A percentile compares a stretch with the other conserved stretches of the same genome.
Evolutionary conservation across 2,888 invertebrate species (phyloP).

Genomic region (Dicyrtomina minuta): DNA sequence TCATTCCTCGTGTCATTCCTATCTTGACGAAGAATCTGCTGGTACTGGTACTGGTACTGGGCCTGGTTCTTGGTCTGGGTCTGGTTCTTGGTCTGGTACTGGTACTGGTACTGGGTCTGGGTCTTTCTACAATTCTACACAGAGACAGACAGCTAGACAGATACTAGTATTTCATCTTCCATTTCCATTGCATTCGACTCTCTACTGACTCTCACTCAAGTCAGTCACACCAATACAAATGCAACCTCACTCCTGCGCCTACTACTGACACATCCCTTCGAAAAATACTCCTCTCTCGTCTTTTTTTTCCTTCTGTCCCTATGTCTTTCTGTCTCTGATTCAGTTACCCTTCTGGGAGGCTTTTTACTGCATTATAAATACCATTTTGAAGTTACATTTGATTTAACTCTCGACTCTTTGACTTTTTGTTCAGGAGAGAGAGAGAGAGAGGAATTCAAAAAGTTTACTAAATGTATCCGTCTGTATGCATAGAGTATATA

Average conservation of each 20-base stretch:
- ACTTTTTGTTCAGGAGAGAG: constrained; percentile 14
- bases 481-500: too few species aligned
- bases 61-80: too few species aligned
- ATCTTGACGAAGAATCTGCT: constrained; percentile 33
- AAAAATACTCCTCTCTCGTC: constrained; percentile 2
- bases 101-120: too few species aligned
- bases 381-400: constrained; percentile 31
- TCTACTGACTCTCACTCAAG: constrained; percentile 1
- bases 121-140: too few species aligned
- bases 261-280: not conserved
- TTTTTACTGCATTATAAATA: constrained; percentile 33
- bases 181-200: constrained; percentile 1
- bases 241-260: not conserved
- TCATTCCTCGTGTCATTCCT: constrained; percentile 35
- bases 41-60: constrained; percentile 32
- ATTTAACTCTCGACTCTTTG: constrained; percentile 26
- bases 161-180: constrained; percentile 5
- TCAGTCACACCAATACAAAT: too few species aligned
- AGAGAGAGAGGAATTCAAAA: not conserved
- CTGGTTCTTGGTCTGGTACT: too few species aligned
- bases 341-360: constrained; percentile 29
- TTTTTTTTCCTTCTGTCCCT: constrained; percentile 1
- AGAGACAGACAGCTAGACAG: too few species aligned
- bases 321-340: constrained; percentile 15
- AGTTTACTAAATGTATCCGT: not conserved